Percentiles rank a stretch among this genome's conserved stretches.
Evolutionary conservation across 2,113 vertebrate genomes (phyloP).

Genomic region (Tupaia chinensis): DNA sequence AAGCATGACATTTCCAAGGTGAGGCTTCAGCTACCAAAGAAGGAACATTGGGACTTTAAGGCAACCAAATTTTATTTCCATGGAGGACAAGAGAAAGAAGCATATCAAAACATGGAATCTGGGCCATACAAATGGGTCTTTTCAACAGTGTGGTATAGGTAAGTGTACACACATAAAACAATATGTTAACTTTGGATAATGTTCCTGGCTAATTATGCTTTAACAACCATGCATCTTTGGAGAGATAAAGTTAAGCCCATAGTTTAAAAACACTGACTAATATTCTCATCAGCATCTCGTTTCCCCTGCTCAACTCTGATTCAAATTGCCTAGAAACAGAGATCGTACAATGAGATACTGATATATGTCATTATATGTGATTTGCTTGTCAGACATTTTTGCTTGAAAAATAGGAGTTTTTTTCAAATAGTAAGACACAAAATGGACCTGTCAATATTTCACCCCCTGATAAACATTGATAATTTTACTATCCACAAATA

Average conservation of each 20-base stretch:
- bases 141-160: slow-evolving; percentile 32
- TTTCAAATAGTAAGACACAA: slow-evolving; percentile 47
- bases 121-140: slow-evolving; percentile 25
- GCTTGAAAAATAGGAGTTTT: slow-evolving; percentile 63
- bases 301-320: slow-evolving; percentile 62
- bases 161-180: slow-evolving; percentile 39
- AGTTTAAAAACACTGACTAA: slow-evolving; percentile 70
- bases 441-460: slow-evolving; percentile 73
- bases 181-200: slow-evolving; percentile 65
- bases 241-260: slow-evolving; percentile 57
- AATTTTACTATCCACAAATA: slow-evolving; percentile 77
- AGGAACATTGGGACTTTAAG: background rate
- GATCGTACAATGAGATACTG: slow-evolving; percentile 44
- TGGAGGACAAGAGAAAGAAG: background rate
- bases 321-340: slow-evolving; percentile 69
- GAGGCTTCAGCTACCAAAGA: background rate
- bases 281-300: slow-evolving; percentile 9
- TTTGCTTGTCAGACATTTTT: slow-evolving; percentile 65
- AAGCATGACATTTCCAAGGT: background rate
- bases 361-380: slow-evolving; percentile 50
- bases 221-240: slow-evolving; percentile 15
- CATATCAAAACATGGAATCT: background rate
- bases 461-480: slow-evolving; percentile 75
- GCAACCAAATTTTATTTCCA: background rate
- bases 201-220: slow-evolving; percentile 61